Base-by-base conservation (phyloP, 1,140 invertebrate genomes). In the Zaprionus kolodkinae region DNA sequence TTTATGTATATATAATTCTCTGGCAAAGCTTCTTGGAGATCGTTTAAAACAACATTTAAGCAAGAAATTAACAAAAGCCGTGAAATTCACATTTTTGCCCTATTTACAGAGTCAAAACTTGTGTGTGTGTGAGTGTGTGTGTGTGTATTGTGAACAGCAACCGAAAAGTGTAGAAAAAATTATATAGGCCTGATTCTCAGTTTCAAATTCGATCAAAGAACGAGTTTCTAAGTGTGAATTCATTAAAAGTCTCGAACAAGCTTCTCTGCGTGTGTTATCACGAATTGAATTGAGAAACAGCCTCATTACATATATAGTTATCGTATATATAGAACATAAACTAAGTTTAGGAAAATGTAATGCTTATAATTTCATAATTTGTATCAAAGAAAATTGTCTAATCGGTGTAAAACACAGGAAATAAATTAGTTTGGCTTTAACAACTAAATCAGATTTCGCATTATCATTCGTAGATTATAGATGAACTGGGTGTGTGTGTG, bases 331-430 rank as follows among this genome's bases (percentile, higher is more conserved):
- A 72, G 30, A 66, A 21, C 48, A 61, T 62, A 62, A 9, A 15
- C 36, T 48, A 45, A 30, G 33, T 57, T 74, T 74, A 63, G 40
- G 72, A 69, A 54, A 56, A 48, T 70, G 55, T 63, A 56, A 74
- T 74, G 66, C 66, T 70, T 88, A 76, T 75, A 88, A 84, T 88
- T 89, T 80, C 80, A 88, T 81, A 84, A 64, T 50, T 69, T 69
- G 84, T 84, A 75, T 63, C 78, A 80, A 89, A 70, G 72, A 78
- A 80, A 84, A 81, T 84, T 76, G 81, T 89, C 85, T 88, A 88
- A 84, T 89, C 84, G 74, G 79, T 89, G 77, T 88, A 78, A 84
- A 88, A 88, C 84, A 87, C 85, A 84, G 67, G 67, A 81, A 87
- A 88, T 89, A 88, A 88, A 80, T 88, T 78, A 87, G 78, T 72